These are phyloP conservation scores for Phaethornis superciliosus DNA, from an alignment of 2,113 vertebrate species.

Conservation along the genomic window DNA sequence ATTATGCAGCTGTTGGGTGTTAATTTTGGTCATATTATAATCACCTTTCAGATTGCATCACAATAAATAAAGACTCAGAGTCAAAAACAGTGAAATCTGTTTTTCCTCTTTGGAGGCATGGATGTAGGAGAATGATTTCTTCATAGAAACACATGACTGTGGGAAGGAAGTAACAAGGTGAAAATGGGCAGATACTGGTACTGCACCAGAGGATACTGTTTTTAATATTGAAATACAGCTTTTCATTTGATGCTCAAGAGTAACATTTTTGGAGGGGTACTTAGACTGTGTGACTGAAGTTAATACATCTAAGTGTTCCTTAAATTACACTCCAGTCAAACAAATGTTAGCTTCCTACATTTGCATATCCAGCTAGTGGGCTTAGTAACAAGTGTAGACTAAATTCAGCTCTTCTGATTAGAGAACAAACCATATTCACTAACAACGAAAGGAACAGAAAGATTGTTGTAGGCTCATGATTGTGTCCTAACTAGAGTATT, in stretches of 20 bases:
- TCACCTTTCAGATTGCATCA: constrained; percentile 61
- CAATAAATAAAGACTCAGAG: constrained; percentile 24
- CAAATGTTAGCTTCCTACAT: not conserved
- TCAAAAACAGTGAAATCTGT: constrained; percentile 41
- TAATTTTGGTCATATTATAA: constrained; percentile 54
- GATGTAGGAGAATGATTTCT: not conserved
- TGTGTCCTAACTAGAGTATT: not conserved
- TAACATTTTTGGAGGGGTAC: not conserved
- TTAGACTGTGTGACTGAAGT: not conserved
- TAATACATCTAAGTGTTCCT: not conserved
- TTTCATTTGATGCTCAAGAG: not conserved
- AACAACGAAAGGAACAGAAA: not conserved
- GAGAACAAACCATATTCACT: not conserved
- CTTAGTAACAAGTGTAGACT: not conserved
- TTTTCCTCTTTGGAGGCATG: not conserved
- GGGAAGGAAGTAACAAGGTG: not conserved
- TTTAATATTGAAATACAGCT: not conserved
- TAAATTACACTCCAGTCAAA: not conserved
- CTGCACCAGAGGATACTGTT: not conserved
- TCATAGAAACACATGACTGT: not conserved
- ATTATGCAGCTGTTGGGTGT: constrained; percentile 51
- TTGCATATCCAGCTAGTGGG: not conserved
- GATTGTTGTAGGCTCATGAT: not conserved
- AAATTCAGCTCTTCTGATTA: not conserved
- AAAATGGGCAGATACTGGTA: not conserved